Conservation (phyloP, 2,888 invertebrate species). For the Brachyopa scutellaris region DNA sequence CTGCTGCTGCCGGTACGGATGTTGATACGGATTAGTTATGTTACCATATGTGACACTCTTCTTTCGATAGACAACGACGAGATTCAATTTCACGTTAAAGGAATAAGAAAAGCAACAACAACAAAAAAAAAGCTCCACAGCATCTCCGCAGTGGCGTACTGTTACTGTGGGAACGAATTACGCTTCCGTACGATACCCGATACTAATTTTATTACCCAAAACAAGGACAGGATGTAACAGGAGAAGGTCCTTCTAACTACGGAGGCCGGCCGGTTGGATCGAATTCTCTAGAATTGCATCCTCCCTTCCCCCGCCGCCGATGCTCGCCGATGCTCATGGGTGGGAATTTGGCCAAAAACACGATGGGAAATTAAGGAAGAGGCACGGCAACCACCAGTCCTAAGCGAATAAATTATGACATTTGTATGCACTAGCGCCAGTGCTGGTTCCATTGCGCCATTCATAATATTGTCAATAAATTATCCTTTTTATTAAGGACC, state of each 20-base stretch:
- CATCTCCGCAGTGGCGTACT: constrained; percentile 66
- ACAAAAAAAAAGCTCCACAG: constrained; percentile 59
- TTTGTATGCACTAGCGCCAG: constrained; percentile 41
- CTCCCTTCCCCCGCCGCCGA: constrained; percentile 3
- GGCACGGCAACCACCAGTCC: no score
- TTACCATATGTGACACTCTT: constrained; percentile 68
- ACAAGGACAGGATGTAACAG: constrained; percentile 54
- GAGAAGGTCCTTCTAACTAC: constrained; percentile 56
- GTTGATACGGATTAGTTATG: constrained; percentile 69
- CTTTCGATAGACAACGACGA: constrained; percentile 69
- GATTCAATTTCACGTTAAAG: constrained; percentile 63
- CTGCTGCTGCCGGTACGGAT: constrained; percentile 44
- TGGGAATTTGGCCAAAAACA: constrained; percentile 38
- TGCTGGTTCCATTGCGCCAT: constrained; percentile 19
- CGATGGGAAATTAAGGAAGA: constrained; percentile 53
- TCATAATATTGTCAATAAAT: constrained; percentile 67
- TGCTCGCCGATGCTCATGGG: constrained; percentile 54
- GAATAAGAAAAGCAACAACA: neutral
- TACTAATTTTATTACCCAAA: constrained; percentile 54
- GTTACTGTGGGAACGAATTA: constrained; percentile 68
- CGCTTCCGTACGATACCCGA: constrained; percentile 66
- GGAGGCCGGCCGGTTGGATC: constrained; percentile 31
- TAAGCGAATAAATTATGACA: constrained; percentile 43
- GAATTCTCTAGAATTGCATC: constrained; percentile 48
- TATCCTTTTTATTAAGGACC: constrained; percentile 52